A percentile compares a stretch with the other conserved stretches of the same genome.
These are phyloP conservation scores for Caenorhabditis uteleia DNA, from an alignment of 2,888 invertebrate species.

Conservation along the genomic window DNA sequence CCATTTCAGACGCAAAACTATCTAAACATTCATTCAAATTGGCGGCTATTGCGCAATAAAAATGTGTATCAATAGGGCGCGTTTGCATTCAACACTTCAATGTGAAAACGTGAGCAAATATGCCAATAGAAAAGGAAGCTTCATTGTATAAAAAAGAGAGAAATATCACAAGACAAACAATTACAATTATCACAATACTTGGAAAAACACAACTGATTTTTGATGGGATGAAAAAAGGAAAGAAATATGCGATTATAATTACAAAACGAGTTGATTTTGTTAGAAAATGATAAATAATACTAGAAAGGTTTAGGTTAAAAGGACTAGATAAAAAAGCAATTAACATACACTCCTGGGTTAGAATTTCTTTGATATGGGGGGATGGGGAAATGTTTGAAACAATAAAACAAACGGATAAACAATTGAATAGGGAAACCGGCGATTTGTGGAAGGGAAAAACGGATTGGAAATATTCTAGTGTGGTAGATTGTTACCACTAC, in stretches of 20 bases:
- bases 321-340: too few relatives aligned
- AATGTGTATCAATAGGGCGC: constrained; percentile 4
- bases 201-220: constrained; percentile 29
- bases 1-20: too few relatives aligned
- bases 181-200: constrained; percentile 9
- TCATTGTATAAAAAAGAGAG: not conserved
- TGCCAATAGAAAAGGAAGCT: not conserved
- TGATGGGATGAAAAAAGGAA: constrained; percentile 11
- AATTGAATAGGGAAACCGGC: not conserved
- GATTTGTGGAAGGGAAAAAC: constrained; percentile 1
- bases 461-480: constrained; percentile 8
- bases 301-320: too few relatives aligned
- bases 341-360: too few relatives aligned
- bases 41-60: constrained; percentile 7
- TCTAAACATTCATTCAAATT: too few relatives aligned
- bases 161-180: not conserved
- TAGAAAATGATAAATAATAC: too few relatives aligned
- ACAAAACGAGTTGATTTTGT: too few relatives aligned
- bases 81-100: too few relatives aligned
- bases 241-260: too few relatives aligned
- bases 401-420: not conserved
- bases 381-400: constrained; percentile 13
- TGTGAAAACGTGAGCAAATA: too few relatives aligned
- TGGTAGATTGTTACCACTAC: constrained; percentile 16
- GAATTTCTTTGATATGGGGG: not conserved